phyloP scores from a whole-genome alignment of 2,113 vertebrate species.

The Brachypteracias leptosomus region DNA sequence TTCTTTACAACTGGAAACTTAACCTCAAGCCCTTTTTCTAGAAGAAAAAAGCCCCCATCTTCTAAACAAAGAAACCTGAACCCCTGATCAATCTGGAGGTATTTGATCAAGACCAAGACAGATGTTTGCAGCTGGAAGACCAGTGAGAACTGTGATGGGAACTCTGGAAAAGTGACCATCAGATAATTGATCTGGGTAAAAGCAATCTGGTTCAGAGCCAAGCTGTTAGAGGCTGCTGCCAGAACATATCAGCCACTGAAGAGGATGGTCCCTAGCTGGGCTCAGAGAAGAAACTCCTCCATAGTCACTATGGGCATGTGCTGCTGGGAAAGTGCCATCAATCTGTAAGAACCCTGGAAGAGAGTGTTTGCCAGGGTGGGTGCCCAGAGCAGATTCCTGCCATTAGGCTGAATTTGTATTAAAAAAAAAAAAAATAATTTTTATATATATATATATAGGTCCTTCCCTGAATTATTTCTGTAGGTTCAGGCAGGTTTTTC shows the following conservation, averaged over 20 bases:
- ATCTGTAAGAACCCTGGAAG: not conserved
- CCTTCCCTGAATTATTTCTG: not conserved
- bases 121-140: not conserved
- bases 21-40: not conserved
- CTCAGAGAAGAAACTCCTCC: not conserved
- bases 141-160: not conserved
- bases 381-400: not conserved
- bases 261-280: not conserved
- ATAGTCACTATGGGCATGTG: not conserved
- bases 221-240: not conserved
- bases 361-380: not conserved
- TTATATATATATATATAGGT: too few relatives aligned
- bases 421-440: too few relatives aligned
- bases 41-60: not conserved
- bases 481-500: not conserved
- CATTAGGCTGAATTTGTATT: too few relatives aligned
- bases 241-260: not conserved
- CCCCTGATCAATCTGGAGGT: too few relatives aligned
- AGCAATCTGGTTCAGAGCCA: not conserved
- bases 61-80: not conserved
- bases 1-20: not conserved
- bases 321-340: not conserved
- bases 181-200: not conserved
- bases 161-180: not conserved
- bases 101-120: not conserved